Percentiles rank a stretch among this genome's conserved stretches.
Evolutionary conservation across 2,113 vertebrate species (phyloP).

Genomic region (Epinephelus lanceolatus): DNA sequence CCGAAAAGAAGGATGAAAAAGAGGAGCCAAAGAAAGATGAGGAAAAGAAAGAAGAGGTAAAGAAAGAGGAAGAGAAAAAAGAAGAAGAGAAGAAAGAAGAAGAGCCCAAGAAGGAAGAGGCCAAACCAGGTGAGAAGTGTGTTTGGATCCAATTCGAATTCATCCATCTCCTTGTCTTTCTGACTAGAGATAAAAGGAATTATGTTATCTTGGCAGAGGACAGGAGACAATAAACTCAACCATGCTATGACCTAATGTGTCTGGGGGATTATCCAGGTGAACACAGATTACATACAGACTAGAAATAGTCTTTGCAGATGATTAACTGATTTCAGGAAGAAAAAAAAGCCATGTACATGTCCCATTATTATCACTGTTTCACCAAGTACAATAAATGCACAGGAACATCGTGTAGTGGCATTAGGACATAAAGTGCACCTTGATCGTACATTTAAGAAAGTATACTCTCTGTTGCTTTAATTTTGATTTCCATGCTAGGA

Average conservation of each 20-base stretch:
- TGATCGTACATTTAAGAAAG: background rate
- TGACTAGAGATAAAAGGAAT: background rate
- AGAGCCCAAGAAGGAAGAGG: conserved; percentile 57
- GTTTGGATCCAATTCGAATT: background rate
- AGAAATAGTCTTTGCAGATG: background rate
- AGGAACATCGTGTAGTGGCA: background rate
- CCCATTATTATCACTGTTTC: background rate
- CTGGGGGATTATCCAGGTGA: no score
- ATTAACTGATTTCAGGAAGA: background rate
- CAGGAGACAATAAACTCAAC: no score
- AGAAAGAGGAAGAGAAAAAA: conserved; percentile 22
- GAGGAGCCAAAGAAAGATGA: conserved; percentile 25
- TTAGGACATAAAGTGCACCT: background rate
- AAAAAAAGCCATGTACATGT: background rate
- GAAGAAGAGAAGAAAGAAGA: conserved; percentile 24
- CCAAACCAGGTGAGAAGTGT: conserved; percentile 54
- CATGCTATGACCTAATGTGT: no score
- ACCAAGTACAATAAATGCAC: background rate
- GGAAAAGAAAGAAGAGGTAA: conserved; percentile 11
- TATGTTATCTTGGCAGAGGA: background rate
- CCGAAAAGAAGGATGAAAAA: conserved; percentile 62
- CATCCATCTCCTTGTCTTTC: background rate
- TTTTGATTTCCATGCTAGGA: background rate
- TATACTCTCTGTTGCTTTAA: background rate
- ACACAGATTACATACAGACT: no score